These are phyloP conservation scores for Lamellibrachia columna DNA, from an alignment of 2,888 invertebrate genomes.

Conservation along the genomic window DNA sequence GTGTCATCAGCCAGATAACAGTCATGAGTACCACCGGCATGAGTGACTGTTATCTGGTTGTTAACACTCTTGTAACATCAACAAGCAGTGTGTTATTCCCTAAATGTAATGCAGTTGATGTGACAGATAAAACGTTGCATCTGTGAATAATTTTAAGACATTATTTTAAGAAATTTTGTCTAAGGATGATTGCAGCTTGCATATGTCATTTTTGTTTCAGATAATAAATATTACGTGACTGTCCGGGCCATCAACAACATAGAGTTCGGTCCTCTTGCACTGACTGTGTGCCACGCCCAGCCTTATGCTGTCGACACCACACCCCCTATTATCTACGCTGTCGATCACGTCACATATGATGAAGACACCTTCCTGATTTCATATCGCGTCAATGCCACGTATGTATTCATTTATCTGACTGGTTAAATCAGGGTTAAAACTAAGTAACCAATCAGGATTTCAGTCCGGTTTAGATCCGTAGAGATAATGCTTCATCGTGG, in stretches of 20 bases:
- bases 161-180: not conserved
- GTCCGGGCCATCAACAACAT: constrained; percentile 52
- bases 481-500: not conserved
- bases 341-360: constrained; percentile 50
- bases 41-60: too few species aligned
- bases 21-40: too few species aligned
- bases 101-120: not conserved
- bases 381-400: constrained; percentile 50
- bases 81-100: too few species aligned
- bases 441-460: not conserved
- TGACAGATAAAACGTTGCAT: not conserved
- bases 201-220: constrained; percentile 36
- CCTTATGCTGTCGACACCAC: constrained; percentile 51
- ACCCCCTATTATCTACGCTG: constrained; percentile 48
- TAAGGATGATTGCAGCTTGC: not conserved
- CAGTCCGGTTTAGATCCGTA: not conserved
- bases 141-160: too few species aligned
- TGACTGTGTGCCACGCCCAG: constrained; percentile 51
- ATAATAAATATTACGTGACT: constrained; percentile 50
- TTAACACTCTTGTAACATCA: too few species aligned
- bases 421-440: not conserved
- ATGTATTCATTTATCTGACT: constrained; percentile 32
- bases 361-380: constrained; percentile 44
- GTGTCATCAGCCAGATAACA: too few species aligned
- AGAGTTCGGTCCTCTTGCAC: constrained; percentile 46